These are phyloP conservation scores for Hylia prasina DNA, from an alignment of 2,113 vertebrate genomes.

Conservation along the genomic window DNA sequence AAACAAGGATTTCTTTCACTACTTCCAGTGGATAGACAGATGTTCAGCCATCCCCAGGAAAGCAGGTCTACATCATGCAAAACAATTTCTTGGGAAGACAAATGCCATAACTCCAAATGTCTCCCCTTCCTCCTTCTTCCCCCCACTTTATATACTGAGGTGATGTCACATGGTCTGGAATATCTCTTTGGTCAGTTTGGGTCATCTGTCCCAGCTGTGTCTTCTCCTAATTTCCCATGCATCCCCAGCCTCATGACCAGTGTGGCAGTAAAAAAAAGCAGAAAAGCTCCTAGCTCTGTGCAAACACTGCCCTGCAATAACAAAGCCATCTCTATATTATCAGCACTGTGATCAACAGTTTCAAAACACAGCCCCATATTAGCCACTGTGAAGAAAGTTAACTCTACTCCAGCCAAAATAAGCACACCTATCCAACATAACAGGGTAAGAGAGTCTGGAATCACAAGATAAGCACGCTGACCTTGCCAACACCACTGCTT, in stretches of 20 bases:
- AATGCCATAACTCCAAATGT: accelerated
- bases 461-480: background rate
- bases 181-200: background rate
- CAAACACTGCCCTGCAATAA: background rate
- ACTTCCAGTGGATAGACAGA: background rate
- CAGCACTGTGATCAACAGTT: background rate
- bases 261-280: background rate
- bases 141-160: background rate
- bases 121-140: background rate
- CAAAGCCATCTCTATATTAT: background rate
- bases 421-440: background rate
- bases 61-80: background rate
- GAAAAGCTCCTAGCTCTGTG: background rate
- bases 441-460: background rate
- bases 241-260: background rate
- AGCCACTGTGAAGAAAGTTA: background rate
- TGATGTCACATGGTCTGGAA: background rate
- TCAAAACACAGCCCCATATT: background rate
- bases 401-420: background rate
- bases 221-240: background rate
- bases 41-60: background rate
- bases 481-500: background rate
- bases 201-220: background rate
- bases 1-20: background rate
- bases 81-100: background rate